Percentiles rank a stretch among this genome's conserved stretches.
Conservation (phyloP, 2,113 vertebrate genomes). For the Amphilophus citrinellus region DNA sequence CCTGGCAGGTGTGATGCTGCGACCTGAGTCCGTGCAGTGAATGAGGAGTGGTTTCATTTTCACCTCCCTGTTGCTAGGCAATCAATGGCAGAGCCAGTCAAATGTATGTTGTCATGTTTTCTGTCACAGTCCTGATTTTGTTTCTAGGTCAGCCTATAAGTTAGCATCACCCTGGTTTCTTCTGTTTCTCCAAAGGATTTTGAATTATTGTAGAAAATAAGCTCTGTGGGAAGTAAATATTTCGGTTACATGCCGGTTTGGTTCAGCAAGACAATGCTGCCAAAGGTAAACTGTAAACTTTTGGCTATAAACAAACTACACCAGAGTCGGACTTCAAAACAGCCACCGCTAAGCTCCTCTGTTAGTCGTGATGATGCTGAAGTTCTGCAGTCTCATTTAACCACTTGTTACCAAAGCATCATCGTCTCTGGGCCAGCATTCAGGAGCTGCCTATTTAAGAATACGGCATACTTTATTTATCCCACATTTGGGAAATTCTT, state of each 20-base stretch:
- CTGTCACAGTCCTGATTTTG: neutral
- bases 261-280: neutral
- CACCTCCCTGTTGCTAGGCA: neutral
- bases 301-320: neutral
- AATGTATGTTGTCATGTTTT: neutral
- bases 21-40: neutral
- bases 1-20: neutral
- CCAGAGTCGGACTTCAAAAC: accelerated
- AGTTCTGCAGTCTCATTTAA: neutral
- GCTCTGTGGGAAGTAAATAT: neutral
- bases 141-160: neutral
- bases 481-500: neutral
- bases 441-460: accelerated
- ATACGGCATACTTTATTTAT: neutral
- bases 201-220: neutral
- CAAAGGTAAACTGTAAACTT: neutral
- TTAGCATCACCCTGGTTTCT: neutral
- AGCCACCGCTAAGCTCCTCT: neutral
- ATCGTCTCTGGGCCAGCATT: neutral
- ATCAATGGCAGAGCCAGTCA: accelerated
- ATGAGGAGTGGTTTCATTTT: neutral
- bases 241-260: neutral
- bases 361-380: neutral
- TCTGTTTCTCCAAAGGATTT: neutral
- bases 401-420: neutral